Percentiles rank a stretch among this genome's conserved stretches.
phyloP scores from a whole-genome alignment of 1,140 invertebrate genomes.

The Hesperophylax magnus region DNA sequence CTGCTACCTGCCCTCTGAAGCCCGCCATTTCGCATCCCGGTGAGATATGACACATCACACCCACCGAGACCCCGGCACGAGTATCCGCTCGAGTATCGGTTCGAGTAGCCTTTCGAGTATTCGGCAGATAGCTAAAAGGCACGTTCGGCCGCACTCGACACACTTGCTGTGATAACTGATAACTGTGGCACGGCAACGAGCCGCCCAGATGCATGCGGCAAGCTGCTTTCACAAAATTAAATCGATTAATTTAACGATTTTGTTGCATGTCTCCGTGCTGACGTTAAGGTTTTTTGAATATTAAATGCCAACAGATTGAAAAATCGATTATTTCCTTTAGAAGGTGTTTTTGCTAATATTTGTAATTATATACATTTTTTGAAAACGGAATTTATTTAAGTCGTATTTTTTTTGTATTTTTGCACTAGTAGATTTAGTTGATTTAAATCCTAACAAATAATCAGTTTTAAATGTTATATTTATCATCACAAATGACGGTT shows the following conservation, averaged over 20 bases:
- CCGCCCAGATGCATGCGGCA: background rate
- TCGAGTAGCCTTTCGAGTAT: background rate
- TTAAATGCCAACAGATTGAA: background rate
- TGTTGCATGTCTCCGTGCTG: too few species aligned
- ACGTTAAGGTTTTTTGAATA: too few species aligned
- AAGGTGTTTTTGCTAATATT: background rate
- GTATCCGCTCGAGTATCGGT: background rate
- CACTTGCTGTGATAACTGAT: slow-evolving; percentile 21
- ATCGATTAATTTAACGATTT: background rate
- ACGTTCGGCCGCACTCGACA: slow-evolving; percentile 29
- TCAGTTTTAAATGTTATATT: too few species aligned
- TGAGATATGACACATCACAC: slow-evolving; percentile 14
- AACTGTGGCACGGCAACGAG: background rate
- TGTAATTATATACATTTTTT: background rate
- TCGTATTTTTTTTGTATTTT: background rate
- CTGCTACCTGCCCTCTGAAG: background rate
- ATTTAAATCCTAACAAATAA: too few species aligned
- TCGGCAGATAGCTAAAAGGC: slow-evolving; percentile 19
- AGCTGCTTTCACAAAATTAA: background rate
- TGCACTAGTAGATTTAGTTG: too few species aligned
- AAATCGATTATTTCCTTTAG: background rate
- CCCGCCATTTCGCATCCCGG: slow-evolving; percentile 5
- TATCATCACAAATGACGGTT: too few species aligned
- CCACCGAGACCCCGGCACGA: background rate
- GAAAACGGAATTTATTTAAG: background rate